phyloP scores from a whole-genome alignment of 1,140 invertebrate species.

The Cylas formicarius region DNA sequence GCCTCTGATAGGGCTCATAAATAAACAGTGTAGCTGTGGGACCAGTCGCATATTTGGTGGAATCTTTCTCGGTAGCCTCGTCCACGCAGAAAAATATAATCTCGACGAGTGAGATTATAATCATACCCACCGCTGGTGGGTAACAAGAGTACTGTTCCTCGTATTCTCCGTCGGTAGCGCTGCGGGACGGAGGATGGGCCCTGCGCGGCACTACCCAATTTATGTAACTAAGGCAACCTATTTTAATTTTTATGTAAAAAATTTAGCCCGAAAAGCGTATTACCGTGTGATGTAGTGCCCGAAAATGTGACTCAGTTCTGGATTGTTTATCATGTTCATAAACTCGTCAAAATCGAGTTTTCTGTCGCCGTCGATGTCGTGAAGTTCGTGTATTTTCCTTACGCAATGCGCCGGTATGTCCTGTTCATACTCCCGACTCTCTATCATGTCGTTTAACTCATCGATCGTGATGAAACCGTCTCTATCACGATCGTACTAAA shows the following conservation, averaged over 20 bases:
- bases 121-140: constrained; percentile 81
- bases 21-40: constrained; percentile 73
- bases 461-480: constrained; percentile 65
- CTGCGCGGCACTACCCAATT: constrained; percentile 35
- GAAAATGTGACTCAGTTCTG: constrained; percentile 54
- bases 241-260: constrained; percentile 1
- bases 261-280: constrained; percentile 1
- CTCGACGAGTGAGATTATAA: constrained; percentile 65
- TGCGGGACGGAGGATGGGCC: constrained; percentile 11
- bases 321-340: constrained; percentile 63
- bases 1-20: constrained; percentile 81
- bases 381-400: constrained; percentile 59
- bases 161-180: constrained; percentile 49
- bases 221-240: constrained; percentile 21
- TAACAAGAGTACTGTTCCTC: constrained; percentile 80
- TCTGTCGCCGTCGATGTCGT: constrained; percentile 66
- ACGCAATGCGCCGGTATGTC: constrained; percentile 67
- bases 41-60: constrained; percentile 49
- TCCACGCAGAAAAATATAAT: constrained; percentile 64
- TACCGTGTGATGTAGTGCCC: constrained; percentile 41
- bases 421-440: constrained; percentile 52
- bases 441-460: constrained; percentile 60
- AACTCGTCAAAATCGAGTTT: constrained; percentile 73
- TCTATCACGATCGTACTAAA: constrained; percentile 65
- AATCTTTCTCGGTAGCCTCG: constrained; percentile 41